A percentile compares a stretch with the other conserved stretches of the same genome.
Evolutionary conservation across 2,888 invertebrate genomes (phyloP).

Genomic region (Bhutanitis thaidina): DNA sequence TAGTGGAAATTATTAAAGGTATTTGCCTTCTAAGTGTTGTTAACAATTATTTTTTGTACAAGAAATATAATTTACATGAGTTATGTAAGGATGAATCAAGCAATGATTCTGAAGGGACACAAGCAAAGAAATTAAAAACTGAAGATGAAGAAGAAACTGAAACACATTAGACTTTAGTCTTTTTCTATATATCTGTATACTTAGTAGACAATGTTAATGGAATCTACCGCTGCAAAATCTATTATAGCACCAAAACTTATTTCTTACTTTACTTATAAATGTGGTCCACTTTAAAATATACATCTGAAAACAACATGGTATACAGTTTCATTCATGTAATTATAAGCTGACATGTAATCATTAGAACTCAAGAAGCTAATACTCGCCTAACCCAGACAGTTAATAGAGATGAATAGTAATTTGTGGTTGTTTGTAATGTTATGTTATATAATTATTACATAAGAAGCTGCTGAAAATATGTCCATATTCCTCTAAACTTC

Average conservation of each 20-base stretch:
- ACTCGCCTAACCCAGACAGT: no score
- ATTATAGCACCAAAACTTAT: slow-evolving; percentile 61
- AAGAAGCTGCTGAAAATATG: no score
- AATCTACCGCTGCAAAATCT: slow-evolving; percentile 61
- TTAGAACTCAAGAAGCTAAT: no score
- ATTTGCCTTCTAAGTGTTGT: slow-evolving; percentile 90
- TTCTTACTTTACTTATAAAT: slow-evolving; percentile 22
- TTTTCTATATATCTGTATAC: slow-evolving; percentile 40
- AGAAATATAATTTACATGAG: slow-evolving; percentile 92
- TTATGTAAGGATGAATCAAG: slow-evolving; percentile 63
- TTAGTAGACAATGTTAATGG: slow-evolving; percentile 42
- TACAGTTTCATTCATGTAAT: neutral
- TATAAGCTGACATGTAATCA: no score
- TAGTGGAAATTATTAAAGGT: slow-evolving; percentile 91
- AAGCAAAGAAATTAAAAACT: slow-evolving; percentile 68
- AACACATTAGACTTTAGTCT: slow-evolving; percentile 34
- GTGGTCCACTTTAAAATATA: slow-evolving; percentile 27
- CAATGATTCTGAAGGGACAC: slow-evolving; percentile 59
- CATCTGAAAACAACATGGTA: slow-evolving; percentile 18
- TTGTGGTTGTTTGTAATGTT: no score
- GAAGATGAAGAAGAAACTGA: slow-evolving; percentile 48
- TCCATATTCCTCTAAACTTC: no score
- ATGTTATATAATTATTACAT: no score
- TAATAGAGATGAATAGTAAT: no score
- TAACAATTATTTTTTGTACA: slow-evolving; percentile 87